Evolutionary conservation across 2,113 vertebrate genomes (phyloP), one percentile per base, ranked within the genome.

Genomic region (Urocitellus parryii): DNA sequence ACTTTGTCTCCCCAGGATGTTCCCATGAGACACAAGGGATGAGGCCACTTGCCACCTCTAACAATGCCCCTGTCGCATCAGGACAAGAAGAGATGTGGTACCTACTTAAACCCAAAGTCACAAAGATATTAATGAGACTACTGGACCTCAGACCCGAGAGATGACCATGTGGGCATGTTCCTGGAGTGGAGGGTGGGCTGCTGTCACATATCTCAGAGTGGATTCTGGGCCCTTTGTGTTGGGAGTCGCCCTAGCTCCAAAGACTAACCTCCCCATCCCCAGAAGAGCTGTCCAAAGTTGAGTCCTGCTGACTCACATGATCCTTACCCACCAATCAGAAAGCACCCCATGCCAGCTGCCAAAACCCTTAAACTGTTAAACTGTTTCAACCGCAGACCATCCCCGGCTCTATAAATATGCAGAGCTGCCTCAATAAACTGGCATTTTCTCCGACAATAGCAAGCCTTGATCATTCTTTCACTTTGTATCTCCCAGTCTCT

Each of bases 41-140:
- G 27, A 74, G 16, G 8, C 16, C 13, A 29, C 5, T 12, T 39
- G 32, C 32, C 70, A 13, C 32, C 89, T 39, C 17, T 4, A 16
- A 16, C 29, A 13, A 27, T 48, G 83, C n/a, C 51, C 37, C 48
- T 39, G 37, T n/a, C 1, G 13, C 22, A 81, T 29, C 48, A 48
- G 37, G 76, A 53, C 29, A 0, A 1, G 10, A 68, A 20, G 72
- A 77, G 63, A 65, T 3, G 2, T 8, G 0, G 1, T 0, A 5
- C 25, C 11, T 29, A 17, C 56, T 18, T 8, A 45, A 61, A 22
- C 78, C 34, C 56, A 0, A 51, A 63, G 61, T 14, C 70, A 56
- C 80, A 27, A 61, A 88, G 67, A 53, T 5, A 24, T 18, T 68
- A 61, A 17, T 37, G 27, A 25, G 24, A 14, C 27, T 22, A 32